phyloP scores from a whole-genome alignment of 2,888 invertebrate species.

The Erebia ligea region DNA sequence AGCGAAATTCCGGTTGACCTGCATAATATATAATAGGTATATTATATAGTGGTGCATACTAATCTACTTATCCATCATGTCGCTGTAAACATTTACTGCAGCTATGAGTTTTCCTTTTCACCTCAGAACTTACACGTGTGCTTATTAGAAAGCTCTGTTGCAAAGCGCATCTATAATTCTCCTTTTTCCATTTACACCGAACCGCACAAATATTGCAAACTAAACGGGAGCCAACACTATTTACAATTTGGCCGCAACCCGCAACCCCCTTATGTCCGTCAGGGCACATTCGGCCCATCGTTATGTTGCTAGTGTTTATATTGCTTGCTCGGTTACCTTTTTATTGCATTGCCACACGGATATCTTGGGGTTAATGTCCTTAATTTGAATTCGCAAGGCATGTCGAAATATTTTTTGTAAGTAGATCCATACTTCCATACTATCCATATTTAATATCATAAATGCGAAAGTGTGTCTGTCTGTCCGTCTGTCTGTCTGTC shows the following conservation, averaged over 20 bases:
- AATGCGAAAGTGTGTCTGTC: too few relatives aligned
- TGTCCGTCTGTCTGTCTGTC: too few relatives aligned
- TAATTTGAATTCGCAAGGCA: constrained; percentile 26
- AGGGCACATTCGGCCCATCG: constrained; percentile 67
- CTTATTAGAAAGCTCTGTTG: constrained; percentile 40
- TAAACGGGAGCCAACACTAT: constrained; percentile 78
- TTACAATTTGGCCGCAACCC: constrained; percentile 72
- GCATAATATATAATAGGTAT: too few relatives aligned
- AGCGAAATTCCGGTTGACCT: too few relatives aligned
- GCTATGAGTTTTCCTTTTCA: background rate
- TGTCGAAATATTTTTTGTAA: background rate
- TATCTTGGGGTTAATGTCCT: constrained; percentile 32
- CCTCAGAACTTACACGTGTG: background rate
- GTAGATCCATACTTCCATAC: too few relatives aligned
- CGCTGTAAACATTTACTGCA: background rate
- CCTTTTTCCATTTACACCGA: constrained; percentile 80
- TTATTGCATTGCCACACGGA: constrained; percentile 53
- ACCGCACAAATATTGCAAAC: constrained; percentile 81
- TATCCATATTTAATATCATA: too few relatives aligned
- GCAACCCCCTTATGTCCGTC: constrained; percentile 66
- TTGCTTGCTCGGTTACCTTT: constrained; percentile 56
- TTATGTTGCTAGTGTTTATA: constrained; percentile 75
- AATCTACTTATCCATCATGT: background rate
- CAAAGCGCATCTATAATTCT: constrained; percentile 50
- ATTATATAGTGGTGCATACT: background rate